phyloP scores from a whole-genome alignment of 2,888 invertebrate species.

The Noctua comes region DNA sequence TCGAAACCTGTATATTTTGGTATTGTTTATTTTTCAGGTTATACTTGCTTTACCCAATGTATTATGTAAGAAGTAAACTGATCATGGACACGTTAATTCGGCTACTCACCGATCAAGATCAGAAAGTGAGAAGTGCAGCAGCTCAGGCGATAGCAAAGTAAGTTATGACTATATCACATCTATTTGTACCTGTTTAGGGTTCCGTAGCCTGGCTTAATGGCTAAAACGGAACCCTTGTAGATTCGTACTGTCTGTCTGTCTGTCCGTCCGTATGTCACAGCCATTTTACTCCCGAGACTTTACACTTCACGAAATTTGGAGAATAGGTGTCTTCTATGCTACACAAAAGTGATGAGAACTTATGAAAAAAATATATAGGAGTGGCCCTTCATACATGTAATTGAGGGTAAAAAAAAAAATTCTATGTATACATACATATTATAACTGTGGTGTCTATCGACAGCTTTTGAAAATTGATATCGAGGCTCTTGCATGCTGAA shows the following conservation, averaged over 20 bases:
- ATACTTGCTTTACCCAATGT: slow-evolving; percentile 83
- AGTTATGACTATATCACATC: slow-evolving; percentile 49
- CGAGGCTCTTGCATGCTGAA: no score
- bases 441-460: no score
- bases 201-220: no score
- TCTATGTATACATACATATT: no score
- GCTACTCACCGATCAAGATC: slow-evolving; percentile 94
- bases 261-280: not conserved
- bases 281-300: not conserved
- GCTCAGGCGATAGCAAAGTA: slow-evolving; percentile 91
- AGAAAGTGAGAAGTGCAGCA: slow-evolving; percentile 93
- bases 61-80: slow-evolving; percentile 76
- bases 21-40: slow-evolving; percentile 71
- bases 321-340: not conserved
- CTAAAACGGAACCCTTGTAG: no score
- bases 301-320: not conserved
- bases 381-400: no score
- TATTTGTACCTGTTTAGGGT: not conserved
- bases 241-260: not conserved
- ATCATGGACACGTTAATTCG: slow-evolving; percentile 91
- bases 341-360: no score
- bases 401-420: no score
- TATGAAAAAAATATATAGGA: not conserved
- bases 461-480: no score
- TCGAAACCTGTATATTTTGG: not conserved